phyloP scores from a whole-genome alignment of 1,140 invertebrate species.

The Mycetomoellerius zeteki region DNA sequence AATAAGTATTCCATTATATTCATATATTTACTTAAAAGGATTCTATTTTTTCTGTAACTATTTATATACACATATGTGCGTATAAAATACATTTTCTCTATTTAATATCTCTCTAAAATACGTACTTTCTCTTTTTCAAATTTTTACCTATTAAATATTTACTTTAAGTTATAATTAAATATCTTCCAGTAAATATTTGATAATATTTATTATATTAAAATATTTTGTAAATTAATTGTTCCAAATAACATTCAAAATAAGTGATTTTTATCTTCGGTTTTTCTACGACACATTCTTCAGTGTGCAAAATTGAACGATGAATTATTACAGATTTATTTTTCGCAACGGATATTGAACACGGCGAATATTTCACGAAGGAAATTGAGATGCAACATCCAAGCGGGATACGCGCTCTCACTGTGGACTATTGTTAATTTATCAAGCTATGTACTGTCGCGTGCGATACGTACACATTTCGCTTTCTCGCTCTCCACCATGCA shows the following conservation, averaged over 20 bases:
- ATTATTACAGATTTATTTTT: conserved; percentile 50
- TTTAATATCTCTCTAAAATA: too few species aligned
- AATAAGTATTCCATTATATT: not conserved
- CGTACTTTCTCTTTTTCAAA: not conserved
- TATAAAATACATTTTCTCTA: not conserved
- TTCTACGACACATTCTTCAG: not conserved
- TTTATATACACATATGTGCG: not conserved
- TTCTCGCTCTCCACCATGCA: conserved; percentile 50
- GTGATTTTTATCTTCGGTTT: not conserved
- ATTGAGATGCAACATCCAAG: conserved; percentile 43
- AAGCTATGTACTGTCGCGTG: conserved; percentile 29
- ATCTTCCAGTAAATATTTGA: not conserved
- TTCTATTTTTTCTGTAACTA: not conserved
- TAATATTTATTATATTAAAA: not conserved
- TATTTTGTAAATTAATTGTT: not conserved
- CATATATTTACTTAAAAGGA: not conserved
- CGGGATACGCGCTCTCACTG: conserved; percentile 38
- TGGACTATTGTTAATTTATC: conserved; percentile 70
- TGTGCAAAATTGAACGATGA: not conserved
- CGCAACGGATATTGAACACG: conserved; percentile 12
- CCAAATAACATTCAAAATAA: not conserved
- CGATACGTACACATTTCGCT: conserved; percentile 45
- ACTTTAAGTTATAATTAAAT: not conserved
- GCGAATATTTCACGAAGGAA: conserved; percentile 28
- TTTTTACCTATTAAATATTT: not conserved